These are phyloP conservation scores for Drosophila pandora DNA, from an alignment of 1,140 invertebrate species.

Conservation along the genomic window DNA sequence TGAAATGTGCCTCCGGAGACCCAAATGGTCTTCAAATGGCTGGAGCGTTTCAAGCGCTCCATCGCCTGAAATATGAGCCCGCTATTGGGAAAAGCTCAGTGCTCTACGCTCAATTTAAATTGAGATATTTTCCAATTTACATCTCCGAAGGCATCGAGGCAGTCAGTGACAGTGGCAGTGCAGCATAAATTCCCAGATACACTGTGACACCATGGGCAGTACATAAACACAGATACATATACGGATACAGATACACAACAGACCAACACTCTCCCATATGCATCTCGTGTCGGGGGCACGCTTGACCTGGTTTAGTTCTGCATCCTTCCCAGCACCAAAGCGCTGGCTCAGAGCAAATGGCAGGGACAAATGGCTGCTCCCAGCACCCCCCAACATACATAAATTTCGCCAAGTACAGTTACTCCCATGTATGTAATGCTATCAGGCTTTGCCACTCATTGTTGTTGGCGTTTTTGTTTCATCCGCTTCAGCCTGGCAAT, in stretches of 20 bases:
- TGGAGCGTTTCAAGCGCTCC: conserved; percentile 16
- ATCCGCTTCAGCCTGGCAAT: conserved; percentile 33
- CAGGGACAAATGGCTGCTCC: conserved; percentile 19
- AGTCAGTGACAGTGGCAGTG: conserved; percentile 13
- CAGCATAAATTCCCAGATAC: conserved; percentile 45
- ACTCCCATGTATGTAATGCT: conserved; percentile 54
- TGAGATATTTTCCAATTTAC: conserved; percentile 43
- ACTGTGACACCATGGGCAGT: conserved; percentile 11
- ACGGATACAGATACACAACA: neutral
- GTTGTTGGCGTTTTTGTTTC: conserved; percentile 58
- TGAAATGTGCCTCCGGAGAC: conserved; percentile 69
- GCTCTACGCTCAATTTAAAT: conserved; percentile 18
- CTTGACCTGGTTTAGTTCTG: conserved; percentile 78
- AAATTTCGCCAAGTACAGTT: conserved; percentile 70
- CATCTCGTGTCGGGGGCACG: conserved; percentile 29
- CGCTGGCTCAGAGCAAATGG: conserved; percentile 22
- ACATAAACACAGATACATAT: conserved; percentile 1
- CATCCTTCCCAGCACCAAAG: conserved; percentile 28
- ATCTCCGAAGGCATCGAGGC: conserved; percentile 18
- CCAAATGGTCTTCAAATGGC: conserved; percentile 30
- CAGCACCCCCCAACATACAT: conserved; percentile 49
- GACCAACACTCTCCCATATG: neutral
- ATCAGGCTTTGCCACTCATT: conserved; percentile 54
- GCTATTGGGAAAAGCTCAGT: neutral
- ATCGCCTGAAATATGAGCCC: conserved; percentile 31